Evolutionary conservation across 2,888 invertebrate species (phyloP).

Genomic region (Oxystoma pomonae): DNA sequence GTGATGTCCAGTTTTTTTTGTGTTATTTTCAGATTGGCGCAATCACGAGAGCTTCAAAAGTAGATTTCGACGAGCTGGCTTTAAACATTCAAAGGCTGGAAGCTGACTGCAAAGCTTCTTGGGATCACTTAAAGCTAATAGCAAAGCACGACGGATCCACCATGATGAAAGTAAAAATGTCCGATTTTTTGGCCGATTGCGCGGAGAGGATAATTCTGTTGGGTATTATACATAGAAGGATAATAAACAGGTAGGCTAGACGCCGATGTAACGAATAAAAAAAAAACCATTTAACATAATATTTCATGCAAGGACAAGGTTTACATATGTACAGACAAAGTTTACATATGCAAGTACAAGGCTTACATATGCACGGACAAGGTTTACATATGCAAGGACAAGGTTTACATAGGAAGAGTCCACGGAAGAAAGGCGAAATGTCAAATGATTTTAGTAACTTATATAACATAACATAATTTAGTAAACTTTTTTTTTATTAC

Average conservation of each 20-base stretch:
- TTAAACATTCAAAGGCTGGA: constrained; percentile 86
- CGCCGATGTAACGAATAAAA: constrained; percentile 4
- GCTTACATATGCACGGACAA: too few species aligned
- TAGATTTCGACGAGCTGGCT: constrained; percentile 91
- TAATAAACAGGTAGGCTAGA: constrained; percentile 71
- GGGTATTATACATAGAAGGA: constrained; percentile 85
- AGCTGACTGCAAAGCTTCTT: constrained; percentile 93
- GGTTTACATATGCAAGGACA: too few species aligned
- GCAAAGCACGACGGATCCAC: constrained; percentile 90
- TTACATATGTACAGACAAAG: too few species aligned
- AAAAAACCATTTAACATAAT: constrained; percentile 2
- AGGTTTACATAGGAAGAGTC: too few species aligned
- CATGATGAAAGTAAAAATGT: constrained; percentile 88
- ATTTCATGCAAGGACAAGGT: too few species aligned
- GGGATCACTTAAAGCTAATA: constrained; percentile 93
- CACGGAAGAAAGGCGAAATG: too few species aligned
- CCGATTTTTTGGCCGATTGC: constrained; percentile 94
- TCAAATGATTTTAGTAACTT: too few species aligned
- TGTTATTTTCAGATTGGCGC: constrained; percentile 74
- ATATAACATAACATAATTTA: too few species aligned
- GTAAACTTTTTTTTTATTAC: too few species aligned
- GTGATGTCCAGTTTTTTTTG: too few species aligned
- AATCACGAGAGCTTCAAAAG: constrained; percentile 85
- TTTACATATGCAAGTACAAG: too few species aligned
- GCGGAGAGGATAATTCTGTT: constrained; percentile 95